Percentiles rank a stretch among this genome's conserved stretches.
Conservation (phyloP, 2,888 invertebrate genomes). For the Frankliniella intonsa region DNA sequence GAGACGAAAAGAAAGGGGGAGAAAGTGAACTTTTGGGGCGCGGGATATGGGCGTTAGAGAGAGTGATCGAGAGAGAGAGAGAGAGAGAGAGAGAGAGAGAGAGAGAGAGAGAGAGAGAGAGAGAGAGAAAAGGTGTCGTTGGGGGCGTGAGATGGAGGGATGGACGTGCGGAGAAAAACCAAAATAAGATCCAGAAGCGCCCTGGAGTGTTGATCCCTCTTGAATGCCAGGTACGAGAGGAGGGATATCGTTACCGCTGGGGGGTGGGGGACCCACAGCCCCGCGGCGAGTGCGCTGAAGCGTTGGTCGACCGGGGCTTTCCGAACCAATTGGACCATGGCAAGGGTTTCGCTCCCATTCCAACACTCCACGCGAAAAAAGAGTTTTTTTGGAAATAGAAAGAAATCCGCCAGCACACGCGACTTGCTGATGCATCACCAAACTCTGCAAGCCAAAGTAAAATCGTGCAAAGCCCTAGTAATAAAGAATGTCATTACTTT, state of each 20-base stretch:
- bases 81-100: not conserved
- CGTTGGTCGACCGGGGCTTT: not conserved
- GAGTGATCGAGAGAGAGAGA: not conserved
- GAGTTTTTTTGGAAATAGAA: too few species aligned
- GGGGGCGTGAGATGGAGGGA: not conserved
- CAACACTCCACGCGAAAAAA: not conserved
- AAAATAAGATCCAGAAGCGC: constrained; percentile 13
- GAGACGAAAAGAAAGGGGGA: not conserved
- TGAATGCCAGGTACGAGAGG: constrained; percentile 22
- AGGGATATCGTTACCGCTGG: not conserved
- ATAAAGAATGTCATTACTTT: too few species aligned
- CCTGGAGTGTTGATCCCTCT: not conserved
- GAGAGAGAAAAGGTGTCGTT: not conserved
- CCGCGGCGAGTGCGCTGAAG: not conserved
- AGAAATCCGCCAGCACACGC: too few species aligned
- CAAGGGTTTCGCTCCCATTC: not conserved
- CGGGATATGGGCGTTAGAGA: not conserved
- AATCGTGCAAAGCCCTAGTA: too few species aligned
- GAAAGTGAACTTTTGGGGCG: not conserved
- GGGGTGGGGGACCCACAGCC: not conserved
- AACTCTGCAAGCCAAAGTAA: too few species aligned
- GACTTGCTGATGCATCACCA: too few species aligned
- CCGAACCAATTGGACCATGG: not conserved
- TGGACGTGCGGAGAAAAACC: not conserved
- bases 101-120: not conserved